Evolutionary conservation across 2,113 vertebrate species (phyloP).

Genomic region (Sylvietta virens): DNA sequence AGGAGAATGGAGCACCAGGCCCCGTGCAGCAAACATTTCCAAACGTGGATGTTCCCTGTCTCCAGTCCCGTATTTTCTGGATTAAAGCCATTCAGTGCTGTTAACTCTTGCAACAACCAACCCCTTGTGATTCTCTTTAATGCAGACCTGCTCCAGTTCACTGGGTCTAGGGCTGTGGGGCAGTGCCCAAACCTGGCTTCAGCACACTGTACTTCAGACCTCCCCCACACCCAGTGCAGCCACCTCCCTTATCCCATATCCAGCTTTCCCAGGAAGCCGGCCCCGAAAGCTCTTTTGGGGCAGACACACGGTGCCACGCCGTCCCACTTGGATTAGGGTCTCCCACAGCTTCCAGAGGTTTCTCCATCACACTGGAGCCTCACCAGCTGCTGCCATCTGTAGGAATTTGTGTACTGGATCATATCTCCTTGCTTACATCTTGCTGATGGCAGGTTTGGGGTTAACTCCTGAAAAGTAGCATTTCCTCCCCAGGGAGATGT

Average conservation of each 20-base stretch:
- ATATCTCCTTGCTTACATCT: neutral
- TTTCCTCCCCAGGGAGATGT: neutral
- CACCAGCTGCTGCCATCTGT: neutral
- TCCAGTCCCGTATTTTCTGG: neutral
- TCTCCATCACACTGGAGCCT: fast-evolving
- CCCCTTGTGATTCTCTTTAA: fast-evolving
- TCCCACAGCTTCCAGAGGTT: constrained; percentile 1
- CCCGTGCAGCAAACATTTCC: fast-evolving
- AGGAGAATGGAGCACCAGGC: neutral
- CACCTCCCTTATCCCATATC: neutral
- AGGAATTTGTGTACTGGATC: neutral
- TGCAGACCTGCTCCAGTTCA: fast-evolving
- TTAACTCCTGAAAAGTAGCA: neutral
- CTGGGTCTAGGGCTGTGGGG: neutral
- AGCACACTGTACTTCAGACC: neutral
- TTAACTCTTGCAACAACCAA: neutral
- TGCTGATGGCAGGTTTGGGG: neutral
- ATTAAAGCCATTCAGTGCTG: neutral
- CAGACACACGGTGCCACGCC: fast-evolving
- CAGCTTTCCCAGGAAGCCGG: neutral
- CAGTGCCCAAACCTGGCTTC: neutral
- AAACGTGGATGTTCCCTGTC: neutral
- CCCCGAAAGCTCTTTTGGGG: neutral
- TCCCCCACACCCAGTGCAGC: neutral
- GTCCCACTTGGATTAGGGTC: neutral